Evolutionary conservation across 2,888 invertebrate species (phyloP).

Genomic region (Heliconius erato): DNA sequence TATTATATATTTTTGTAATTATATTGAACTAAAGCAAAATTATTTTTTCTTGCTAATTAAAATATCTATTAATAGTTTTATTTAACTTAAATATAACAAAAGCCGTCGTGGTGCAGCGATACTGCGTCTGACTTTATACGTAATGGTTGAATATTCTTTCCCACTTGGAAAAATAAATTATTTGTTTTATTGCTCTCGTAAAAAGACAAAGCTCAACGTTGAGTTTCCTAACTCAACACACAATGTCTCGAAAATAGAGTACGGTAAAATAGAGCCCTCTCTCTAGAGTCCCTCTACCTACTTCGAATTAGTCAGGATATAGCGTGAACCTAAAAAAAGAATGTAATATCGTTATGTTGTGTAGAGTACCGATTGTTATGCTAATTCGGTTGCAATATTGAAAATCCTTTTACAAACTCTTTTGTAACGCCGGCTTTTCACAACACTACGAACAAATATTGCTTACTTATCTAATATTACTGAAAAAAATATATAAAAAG

Average conservation of each 20-base stretch:
- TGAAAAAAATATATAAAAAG: neutral
- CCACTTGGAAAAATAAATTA: neutral
- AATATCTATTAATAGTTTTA: neutral
- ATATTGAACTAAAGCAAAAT: neutral
- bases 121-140: neutral
- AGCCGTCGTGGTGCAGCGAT: neutral
- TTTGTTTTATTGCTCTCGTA: neutral
- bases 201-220: neutral
- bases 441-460: slow-evolving; percentile 4
- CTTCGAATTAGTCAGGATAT: neutral
- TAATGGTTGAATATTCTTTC: neutral
- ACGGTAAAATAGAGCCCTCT: too few species aligned
- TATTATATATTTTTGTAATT: neutral
- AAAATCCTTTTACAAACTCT: slow-evolving; percentile 26
- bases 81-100: neutral
- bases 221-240: neutral
- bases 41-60: neutral
- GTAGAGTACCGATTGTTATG: slow-evolving; percentile 29
- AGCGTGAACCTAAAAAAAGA: neutral
- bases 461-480: neutral
- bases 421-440: slow-evolving; percentile 30
- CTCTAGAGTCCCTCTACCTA: too few species aligned
- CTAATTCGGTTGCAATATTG: slow-evolving; percentile 43
- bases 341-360: neutral
- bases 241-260: neutral